Base-by-base conservation (phyloP, 2,113 vertebrate genomes). In the Zingel zingel region DNA sequence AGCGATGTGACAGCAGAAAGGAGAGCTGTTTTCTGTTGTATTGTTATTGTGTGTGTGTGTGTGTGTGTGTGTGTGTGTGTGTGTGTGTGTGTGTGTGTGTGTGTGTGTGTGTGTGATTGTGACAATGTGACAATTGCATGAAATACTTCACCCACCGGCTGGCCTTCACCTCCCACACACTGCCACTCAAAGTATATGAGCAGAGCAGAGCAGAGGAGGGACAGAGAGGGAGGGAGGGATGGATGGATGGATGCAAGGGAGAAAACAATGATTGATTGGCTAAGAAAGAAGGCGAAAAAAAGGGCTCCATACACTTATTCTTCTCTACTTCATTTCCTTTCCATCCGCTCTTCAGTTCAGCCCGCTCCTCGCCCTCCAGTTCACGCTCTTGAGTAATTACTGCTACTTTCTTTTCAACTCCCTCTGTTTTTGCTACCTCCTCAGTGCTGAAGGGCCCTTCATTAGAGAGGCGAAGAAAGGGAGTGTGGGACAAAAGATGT, bases 141-240 rank as follows among this genome's bases (percentile, higher is more conserved):
- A 85, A 83, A 88, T 73, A 80, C 86, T 85, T 90, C 86, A 85
- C 87, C 82, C 84, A 81, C 86, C 79, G 73, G 53, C 82, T 91
- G 79, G 84, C 88, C 85, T 88, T 91, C 77, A 63, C 89, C 50
- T 90, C 88, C 91, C 90, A 93, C 89, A 82, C 76, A 45, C 86
- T 86, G 89, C 86, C 89, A 89, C 84, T 89, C 77, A 84, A 3
- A 75, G 85, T 62, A 77, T 67, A 87, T 54, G 72, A 84, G 70
- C 68, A 89, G 79, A 81, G 75, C 59, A 70, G 71, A 81, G 75
- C 59, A 70, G 71, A 70, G 81, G 63, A 88, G 45, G 74, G 25
- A 61, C 10, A 59, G 62, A 45, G 59, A 77, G 58, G 83, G 33
- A 82, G 51, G 72, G 30, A 82, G 47, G 72, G 50, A 39, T 13